Base-by-base conservation (phyloP, 2,113 vertebrate genomes). In the Tetrao urogallus region DNA sequence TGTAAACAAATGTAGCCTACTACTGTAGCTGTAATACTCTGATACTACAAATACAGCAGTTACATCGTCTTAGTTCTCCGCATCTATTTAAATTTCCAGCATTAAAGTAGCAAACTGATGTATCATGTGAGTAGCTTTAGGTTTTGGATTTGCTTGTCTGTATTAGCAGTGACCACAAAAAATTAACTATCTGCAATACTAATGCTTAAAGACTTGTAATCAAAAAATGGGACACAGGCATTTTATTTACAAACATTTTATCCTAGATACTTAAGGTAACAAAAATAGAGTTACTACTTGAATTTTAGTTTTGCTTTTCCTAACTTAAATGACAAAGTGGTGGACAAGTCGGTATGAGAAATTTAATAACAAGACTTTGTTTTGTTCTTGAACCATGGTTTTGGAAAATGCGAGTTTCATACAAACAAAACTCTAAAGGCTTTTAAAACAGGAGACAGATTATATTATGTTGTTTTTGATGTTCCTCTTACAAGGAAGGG, bases 391-490 rank as follows among this genome's bases (percentile, higher is more conserved):
- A 80, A 34, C 82, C 15, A 63, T 77, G 47, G 30, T 65, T 93
- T 95, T 91, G 69, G 72, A 91, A 93, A 88, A 96, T 79, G 60
- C 65, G 89, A 50, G 74, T 93, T 96, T 95, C 78, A 36, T 84
- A 34, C 80, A 97, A 97, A 93, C 79, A 86, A 89, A 94, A 67
- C 72, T 52, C 64, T 90, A 88, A 92, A 95, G 67, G 47, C 45
- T 88, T 36, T 76, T 75, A 28, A 18, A 90, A 90, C 38, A 92
- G 69, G 87, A 95, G 94, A 91, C 93, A 71, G 81, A 42, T 91
- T 52, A 61, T 69, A 91, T 92, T 92, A 94, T 25, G 13, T 54
- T 86, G 85, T 4, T 91, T 96, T 96, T 96, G 90, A 95, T 94
- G 94, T 94, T 96, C n/a, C 70, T 91, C 88, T 81, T 91, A 69